Conservation (phyloP, 64 coral and sea anemone species). For the Dendrophyllia cribrosa region DNA sequence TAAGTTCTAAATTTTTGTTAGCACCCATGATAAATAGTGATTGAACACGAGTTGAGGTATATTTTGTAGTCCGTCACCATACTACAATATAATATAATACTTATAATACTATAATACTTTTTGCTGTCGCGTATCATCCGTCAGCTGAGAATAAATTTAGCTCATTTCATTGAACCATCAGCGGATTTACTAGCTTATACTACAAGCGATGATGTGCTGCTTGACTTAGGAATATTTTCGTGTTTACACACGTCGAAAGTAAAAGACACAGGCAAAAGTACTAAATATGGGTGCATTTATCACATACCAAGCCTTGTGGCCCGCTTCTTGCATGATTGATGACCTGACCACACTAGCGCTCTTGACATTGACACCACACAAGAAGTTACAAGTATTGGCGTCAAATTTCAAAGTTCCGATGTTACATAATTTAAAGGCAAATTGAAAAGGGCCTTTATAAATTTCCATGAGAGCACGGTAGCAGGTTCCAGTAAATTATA, state of each 20-base stretch:
- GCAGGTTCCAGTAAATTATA: neutral
- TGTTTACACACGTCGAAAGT: neutral
- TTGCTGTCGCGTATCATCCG: neutral
- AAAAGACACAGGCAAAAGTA: neutral
- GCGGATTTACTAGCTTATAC: constrained; percentile 8
- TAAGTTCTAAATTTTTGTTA: too few species aligned
- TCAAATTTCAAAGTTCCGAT: too few species aligned
- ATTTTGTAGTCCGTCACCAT: too few species aligned
- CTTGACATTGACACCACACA: neutral
- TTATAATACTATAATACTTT: constrained; percentile 13
- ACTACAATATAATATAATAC: neutral
- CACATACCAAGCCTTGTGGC: neutral
- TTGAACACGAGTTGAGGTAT: too few species aligned
- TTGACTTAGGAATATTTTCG: constrained; percentile 9
- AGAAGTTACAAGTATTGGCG: neutral
- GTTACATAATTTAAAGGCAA: constrained; percentile 4
- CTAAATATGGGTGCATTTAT: neutral
- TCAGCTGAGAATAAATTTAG: constrained; percentile 20
- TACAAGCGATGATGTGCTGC: constrained; percentile 2
- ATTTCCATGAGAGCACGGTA: too few species aligned
- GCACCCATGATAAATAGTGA: too few species aligned
- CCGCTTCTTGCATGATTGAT: neutral
- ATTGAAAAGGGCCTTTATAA: neutral
- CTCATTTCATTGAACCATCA: neutral
- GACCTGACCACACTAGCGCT: too few species aligned